These are phyloP conservation scores for Amphiura filiformis DNA, from an alignment of 35 echinoderm and acorn worm genomes.

Conservation along the genomic window DNA sequence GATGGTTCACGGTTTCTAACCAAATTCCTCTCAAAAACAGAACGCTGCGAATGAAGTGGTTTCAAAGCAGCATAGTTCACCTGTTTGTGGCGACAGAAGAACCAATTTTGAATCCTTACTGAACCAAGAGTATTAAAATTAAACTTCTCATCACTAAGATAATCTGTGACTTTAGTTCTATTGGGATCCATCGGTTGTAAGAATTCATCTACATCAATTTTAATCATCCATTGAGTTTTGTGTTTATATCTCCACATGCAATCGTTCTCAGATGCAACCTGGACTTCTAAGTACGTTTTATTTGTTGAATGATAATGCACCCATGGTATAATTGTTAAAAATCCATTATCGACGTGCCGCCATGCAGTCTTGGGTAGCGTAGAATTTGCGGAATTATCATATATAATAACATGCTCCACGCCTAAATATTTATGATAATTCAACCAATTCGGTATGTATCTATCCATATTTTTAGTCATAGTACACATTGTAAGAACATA, in stretches of 20 bases:
- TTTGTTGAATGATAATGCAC: slow-evolving; percentile 43
- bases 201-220: slow-evolving; percentile 94
- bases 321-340: slow-evolving; percentile 91
- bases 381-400: slow-evolving; percentile 41
- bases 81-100: slow-evolving; percentile 27
- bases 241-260: slow-evolving; percentile 81
- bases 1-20: slow-evolving; percentile 38
- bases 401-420: slow-evolving; percentile 70
- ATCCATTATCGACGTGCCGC: slow-evolving; percentile 16
- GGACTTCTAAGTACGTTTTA: slow-evolving; percentile 89
- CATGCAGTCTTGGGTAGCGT: neutral
- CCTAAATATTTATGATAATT: slow-evolving; percentile 61
- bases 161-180: slow-evolving; percentile 36
- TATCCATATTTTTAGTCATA: slow-evolving; percentile 64
- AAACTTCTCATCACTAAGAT: slow-evolving; percentile 6
- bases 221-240: slow-evolving; percentile 72
- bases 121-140: slow-evolving; percentile 21
- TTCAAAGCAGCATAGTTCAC: neutral
- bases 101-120: slow-evolving; percentile 55
- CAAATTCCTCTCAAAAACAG: slow-evolving; percentile 67
- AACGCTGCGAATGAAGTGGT: neutral
- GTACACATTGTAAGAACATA: slow-evolving; percentile 61
- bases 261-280: slow-evolving; percentile 91
- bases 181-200: slow-evolving; percentile 77
- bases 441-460: slow-evolving; percentile 62